Conservation (phyloP, 2,888 invertebrate species). For the Campoplex nolae region DNA sequence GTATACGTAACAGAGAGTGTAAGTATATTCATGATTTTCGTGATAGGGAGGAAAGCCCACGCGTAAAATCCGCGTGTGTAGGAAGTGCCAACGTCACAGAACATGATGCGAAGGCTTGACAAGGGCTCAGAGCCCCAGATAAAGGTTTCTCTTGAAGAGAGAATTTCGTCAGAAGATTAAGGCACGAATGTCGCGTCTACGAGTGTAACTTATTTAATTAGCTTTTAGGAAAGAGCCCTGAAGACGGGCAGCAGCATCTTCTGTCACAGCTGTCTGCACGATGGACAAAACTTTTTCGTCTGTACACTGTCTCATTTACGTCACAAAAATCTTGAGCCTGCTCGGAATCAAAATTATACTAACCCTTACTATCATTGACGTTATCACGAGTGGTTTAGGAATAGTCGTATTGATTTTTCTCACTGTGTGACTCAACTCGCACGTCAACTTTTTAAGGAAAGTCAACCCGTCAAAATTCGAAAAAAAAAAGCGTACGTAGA, state of each 20-base stretch:
- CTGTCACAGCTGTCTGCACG: neutral
- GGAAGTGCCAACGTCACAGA: slow-evolving; percentile 12
- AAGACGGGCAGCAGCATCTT: slow-evolving; percentile 20
- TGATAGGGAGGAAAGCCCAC: slow-evolving; percentile 48
- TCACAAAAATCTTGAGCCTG: slow-evolving; percentile 13
- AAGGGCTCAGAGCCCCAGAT: slow-evolving; percentile 31
- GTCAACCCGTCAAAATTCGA: neutral
- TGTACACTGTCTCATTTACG: slow-evolving; percentile 21
- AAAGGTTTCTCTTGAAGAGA: slow-evolving; percentile 51
- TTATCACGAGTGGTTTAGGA: neutral
- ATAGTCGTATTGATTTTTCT: neutral
- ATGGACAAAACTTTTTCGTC: slow-evolving; percentile 12
- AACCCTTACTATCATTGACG: neutral
- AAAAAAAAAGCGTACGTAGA: neutral
- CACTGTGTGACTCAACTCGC: neutral
- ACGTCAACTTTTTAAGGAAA: neutral
- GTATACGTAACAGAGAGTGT: slow-evolving; percentile 16
- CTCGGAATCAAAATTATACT: slow-evolving; percentile 17
- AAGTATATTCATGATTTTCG: slow-evolving; percentile 37
- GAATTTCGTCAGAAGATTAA: slow-evolving; percentile 60
- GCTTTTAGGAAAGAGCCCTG: slow-evolving; percentile 42
- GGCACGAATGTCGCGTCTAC: slow-evolving; percentile 57
- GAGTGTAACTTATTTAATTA: slow-evolving; percentile 64
- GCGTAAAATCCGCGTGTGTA: slow-evolving; percentile 49
- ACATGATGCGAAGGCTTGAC: slow-evolving; percentile 36